A percentile compares a stretch with the other conserved stretches of the same genome.
phyloP scores from a whole-genome alignment of 2,113 vertebrate species.

The Formicarius rufipectus region DNA sequence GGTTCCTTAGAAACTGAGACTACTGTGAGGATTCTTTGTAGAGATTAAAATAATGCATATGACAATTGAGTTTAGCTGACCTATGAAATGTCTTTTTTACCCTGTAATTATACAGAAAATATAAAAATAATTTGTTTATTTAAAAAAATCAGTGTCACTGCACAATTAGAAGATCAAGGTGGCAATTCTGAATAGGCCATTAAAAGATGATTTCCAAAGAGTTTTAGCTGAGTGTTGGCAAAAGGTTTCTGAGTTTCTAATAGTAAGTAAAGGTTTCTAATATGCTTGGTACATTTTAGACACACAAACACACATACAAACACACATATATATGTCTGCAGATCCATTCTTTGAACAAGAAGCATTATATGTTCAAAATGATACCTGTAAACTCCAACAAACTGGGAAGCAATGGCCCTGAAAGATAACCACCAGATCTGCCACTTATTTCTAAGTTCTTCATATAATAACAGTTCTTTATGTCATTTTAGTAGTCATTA shows the following conservation, averaged over 20 bases:
- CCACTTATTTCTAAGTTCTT: not conserved
- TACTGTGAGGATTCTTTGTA: not conserved
- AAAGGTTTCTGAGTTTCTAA: no score
- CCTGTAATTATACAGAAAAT: not conserved
- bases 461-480: not conserved
- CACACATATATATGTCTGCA: not conserved
- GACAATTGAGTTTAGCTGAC: not conserved
- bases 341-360: not conserved
- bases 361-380: not conserved
- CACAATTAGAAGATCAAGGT: not conserved
- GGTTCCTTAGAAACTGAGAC: not conserved
- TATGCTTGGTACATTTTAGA: not conserved
- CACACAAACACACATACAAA: not conserved
- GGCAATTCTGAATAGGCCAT: not conserved
- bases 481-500: not conserved
- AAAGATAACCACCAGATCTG: not conserved
- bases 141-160: not conserved
- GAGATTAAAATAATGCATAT: not conserved
- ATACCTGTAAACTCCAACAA: not conserved
- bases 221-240: not conserved
- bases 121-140: not conserved
- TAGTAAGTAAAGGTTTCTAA: no score
- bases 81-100: not conserved
- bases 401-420: not conserved
- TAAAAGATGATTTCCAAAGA: not conserved